Evolutionary conservation across 2,113 vertebrate genomes (phyloP), one percentile per base, ranked within the genome.

Genomic region (Laterallus jamaicensis): DNA sequence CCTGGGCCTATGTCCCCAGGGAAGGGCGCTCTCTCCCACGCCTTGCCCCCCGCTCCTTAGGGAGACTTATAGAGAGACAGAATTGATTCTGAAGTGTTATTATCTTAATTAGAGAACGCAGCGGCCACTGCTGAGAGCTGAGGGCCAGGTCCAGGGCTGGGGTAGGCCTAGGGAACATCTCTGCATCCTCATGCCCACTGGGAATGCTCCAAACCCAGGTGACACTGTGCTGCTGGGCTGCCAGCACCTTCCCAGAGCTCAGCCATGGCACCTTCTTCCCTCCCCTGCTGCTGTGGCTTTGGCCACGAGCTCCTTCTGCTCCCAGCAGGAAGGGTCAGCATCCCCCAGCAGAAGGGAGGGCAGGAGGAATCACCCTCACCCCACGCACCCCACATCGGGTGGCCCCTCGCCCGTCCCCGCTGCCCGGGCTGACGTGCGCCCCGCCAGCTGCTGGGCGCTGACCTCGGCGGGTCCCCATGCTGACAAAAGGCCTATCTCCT

Each of bases 401-500:
- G 10, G 49, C 50, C 49, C 69, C 77, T 10, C 2, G 29, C 71
- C 74, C 60, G 83, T 59, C 63, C 64, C 55, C 8, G 20, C 10
- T 78, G 71, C 86, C 74, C 3, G 8, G 83, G 91, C 96, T 25
- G 81, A 71, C 22, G 52, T 17, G 76, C 80, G 40, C 31, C 66
- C 75, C 70, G 93, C 83, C 94, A 78, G 96, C 92, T 90, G 96
- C 96, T n/a, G 95, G 74, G 58, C 39, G 90, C 76, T 95, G 97
- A 82, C 88, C 97, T 97, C 96, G 87, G 75, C 78, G 89, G 95
- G 97, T 93, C 93, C 96, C 96, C 86, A 96, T 54, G 96, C 98
- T 98, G 98, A 98, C 98, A 98, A 98, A 97, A 98, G 98, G 98
- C 98, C 98, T 97, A 98, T 98, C 98, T 98, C 97, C 98, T 98